Percentiles rank a stretch among this genome's conserved stretches.
Evolutionary conservation across 2,113 vertebrate genomes (phyloP).

Genomic region (Smithornis capensis): DNA sequence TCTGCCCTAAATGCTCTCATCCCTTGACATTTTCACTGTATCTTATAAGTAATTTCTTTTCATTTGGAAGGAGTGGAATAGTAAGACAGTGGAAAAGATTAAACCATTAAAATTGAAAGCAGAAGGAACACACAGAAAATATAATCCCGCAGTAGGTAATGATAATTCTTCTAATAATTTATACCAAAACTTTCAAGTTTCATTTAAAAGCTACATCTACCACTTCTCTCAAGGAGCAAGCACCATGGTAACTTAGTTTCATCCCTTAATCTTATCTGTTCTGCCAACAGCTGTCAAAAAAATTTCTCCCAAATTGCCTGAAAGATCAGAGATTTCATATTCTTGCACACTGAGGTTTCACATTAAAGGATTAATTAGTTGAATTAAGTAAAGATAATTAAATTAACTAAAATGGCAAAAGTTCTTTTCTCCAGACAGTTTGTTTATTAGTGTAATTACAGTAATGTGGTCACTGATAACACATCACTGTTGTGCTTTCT

Average conservation of each 20-base stretch:
- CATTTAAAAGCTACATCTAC: neutral
- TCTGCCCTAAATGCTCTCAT: neutral
- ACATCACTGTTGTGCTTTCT: neutral
- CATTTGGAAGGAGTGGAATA: neutral
- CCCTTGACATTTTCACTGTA: constrained; percentile 27
- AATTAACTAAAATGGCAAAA: neutral
- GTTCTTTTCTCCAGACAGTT: neutral
- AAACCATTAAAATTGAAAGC: neutral
- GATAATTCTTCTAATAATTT: neutral
- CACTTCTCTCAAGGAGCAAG: neutral
- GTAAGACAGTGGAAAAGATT: neutral
- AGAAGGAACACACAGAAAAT: neutral
- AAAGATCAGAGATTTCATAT: neutral
- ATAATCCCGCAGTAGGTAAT: neutral
- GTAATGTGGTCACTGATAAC: neutral
- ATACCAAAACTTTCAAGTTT: neutral
- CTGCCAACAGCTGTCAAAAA: neutral
- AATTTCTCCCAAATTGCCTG: neutral
- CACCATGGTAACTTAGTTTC: neutral
- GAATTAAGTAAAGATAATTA: neutral
- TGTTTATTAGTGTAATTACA: neutral
- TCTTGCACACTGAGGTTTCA: neutral
- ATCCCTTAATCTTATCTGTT: neutral
- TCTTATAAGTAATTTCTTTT: constrained; percentile 22
- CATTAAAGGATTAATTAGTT: neutral